Evolutionary conservation across 2,888 invertebrate species (phyloP), one percentile per base, ranked within the genome.

Genomic region (Zhuqinia jingwanae): DNA sequence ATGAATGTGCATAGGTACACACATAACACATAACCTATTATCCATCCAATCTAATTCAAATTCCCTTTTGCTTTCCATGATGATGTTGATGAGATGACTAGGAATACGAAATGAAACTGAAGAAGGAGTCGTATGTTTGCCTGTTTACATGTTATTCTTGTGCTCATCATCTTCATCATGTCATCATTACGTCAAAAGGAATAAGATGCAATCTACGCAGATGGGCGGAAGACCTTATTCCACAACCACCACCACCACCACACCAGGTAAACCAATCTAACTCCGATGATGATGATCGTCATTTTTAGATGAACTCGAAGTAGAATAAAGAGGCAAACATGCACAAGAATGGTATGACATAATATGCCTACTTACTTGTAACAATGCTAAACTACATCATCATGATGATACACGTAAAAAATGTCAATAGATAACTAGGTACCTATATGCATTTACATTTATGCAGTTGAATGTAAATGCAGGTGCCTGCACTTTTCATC

Each of bases 91-190:
- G n/a, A n/a, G n/a, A n/a, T n/a, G n/a, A n/a, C n/a, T n/a, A n/a
- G n/a, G n/a, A n/a, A n/a, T n/a, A n/a, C n/a, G n/a, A n/a, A n/a
- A n/a, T n/a, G n/a, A n/a, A n/a, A n/a, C n/a, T n/a, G n/a, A n/a
- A n/a, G n/a, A n/a, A n/a, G n/a, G n/a, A n/a, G n/a, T n/a, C n/a
- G n/a, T n/a, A n/a, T n/a, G n/a, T n/a, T n/a, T n/a, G n/a, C n/a
- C n/a, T n/a, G n/a, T n/a, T n/a, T n/a, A n/a, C 22, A 75, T 58
- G 45, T 17, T 60, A 60, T 45, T 65, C 60, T 82, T 53, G 27
- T 68, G 47, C 78, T 84, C 84, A 81, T 82, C 81, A 84, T 77
- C 84, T 63, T 83, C 83, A 84, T 84, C 85, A 85, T 77, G 85
- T 85, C 78, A 78, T 85, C 85, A 85, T 85, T 85, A 77, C 85